Evolutionary conservation across 1,140 invertebrate species (phyloP).

Genomic region (Rhizoglyphus robini): DNA sequence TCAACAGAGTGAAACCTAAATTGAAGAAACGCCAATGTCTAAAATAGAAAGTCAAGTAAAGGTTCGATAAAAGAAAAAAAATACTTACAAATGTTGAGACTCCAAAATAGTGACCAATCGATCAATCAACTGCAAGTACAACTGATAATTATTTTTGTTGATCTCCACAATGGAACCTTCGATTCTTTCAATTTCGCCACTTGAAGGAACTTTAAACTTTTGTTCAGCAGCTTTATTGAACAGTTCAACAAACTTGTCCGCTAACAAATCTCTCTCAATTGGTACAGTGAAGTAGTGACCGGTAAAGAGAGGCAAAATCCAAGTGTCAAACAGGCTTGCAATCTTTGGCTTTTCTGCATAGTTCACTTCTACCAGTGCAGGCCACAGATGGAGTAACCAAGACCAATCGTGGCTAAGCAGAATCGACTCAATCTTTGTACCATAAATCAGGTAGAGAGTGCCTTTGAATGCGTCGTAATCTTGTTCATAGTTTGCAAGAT

Average conservation of each 20-base stretch:
- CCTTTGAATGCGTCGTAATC: slow-evolving; percentile 64
- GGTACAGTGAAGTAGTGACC: slow-evolving; percentile 22
- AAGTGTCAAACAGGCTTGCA: slow-evolving; percentile 52
- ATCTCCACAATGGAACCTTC: slow-evolving; percentile 23
- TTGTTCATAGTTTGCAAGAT: slow-evolving; percentile 43
- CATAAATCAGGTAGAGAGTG: slow-evolving; percentile 56
- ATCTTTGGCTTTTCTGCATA: slow-evolving; percentile 68
- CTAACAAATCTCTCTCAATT: neutral
- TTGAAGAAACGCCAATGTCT: slow-evolving; percentile 66
- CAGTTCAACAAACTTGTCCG: neutral
- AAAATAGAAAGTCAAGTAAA: slow-evolving; percentile 25
- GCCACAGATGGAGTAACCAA: slow-evolving; percentile 49
- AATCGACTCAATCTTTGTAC: slow-evolving; percentile 46
- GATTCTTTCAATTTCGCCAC: neutral
- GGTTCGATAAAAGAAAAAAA: slow-evolving; percentile 4
- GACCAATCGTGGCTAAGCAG: slow-evolving; percentile 60
- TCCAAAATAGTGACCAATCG: slow-evolving; percentile 48
- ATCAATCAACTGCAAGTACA: slow-evolving; percentile 48
- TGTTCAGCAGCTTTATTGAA: neutral
- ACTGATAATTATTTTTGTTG: slow-evolving; percentile 38
- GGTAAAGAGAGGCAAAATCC: slow-evolving; percentile 36
- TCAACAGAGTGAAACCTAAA: slow-evolving; percentile 56
- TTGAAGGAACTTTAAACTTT: neutral
- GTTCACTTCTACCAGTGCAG: slow-evolving; percentile 51
- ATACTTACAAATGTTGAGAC: slow-evolving; percentile 52